Evolutionary conservation across 2,113 vertebrate genomes (phyloP), one percentile per base, ranked within the genome.

Genomic region (Corapipo altera): DNA sequence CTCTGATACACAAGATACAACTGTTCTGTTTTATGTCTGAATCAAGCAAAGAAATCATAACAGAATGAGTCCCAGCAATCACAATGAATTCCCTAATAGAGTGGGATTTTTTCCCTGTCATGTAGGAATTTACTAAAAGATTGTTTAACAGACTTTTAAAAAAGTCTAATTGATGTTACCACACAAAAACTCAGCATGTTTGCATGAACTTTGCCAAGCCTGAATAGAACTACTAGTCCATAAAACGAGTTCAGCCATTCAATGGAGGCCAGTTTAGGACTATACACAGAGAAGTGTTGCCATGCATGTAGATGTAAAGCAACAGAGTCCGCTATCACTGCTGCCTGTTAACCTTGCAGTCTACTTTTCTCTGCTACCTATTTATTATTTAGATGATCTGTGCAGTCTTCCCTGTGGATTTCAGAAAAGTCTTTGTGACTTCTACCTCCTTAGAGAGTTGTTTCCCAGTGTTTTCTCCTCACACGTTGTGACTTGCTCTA

Each of bases 21-120:
- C 48, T 89, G 67, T 93, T 95, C 96, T 95, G 79, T 77, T 97
- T 96, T 92, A 85, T 95, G 81, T 88, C 94, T 93, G 87, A 97
- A 96, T 76, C 81, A 96, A 89, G 82, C 82, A 75, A 41, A 88
- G 59, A 85, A 94, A 89, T 76, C 51, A 69, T 61, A 94, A 93
- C 69, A 90, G 43, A 91, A 52, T 86, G 94, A 73, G 91, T 88
- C 80, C 82, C 66, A 78, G 67, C 51, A 88, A 85, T 54, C 27
- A 92, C 73, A 94, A 96, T 73, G 51, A 97, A 96, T 92, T 87
- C 80, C 76, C 89, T 76, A 37, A 78, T 46, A 91, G 28, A 79
- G 55, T 79, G 70, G 52, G 16, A 1, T 33, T 91, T 94, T 95
- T 91, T 92, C 69, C 70, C 2, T 8, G 39, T 57, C 37, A 64